Percentiles rank a stretch among this genome's conserved stretches.
phyloP scores from a whole-genome alignment of 2,113 vertebrate species.

The Hemibagrus wyckioides region DNA sequence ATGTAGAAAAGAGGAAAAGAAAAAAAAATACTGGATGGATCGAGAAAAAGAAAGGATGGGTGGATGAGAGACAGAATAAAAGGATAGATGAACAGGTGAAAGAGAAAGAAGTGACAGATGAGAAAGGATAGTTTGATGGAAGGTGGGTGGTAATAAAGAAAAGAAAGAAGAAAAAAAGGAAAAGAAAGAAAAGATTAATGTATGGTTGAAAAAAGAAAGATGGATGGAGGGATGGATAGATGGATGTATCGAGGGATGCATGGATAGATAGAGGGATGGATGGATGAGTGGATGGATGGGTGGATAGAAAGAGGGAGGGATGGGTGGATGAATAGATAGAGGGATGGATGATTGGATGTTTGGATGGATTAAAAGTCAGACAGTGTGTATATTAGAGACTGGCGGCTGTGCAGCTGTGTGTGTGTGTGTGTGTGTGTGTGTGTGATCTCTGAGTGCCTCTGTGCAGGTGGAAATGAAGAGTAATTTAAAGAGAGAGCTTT shows the following conservation, averaged over 20 bases:
- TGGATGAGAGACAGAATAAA: background rate
- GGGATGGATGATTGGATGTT: too few relatives aligned
- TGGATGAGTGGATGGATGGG: background rate
- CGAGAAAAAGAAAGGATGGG: background rate
- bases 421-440: too few relatives aligned
- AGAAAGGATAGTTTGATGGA: background rate
- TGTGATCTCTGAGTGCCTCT: background rate
- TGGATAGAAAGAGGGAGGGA: background rate
- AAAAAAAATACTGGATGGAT: background rate
- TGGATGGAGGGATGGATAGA: rapidly evolving
- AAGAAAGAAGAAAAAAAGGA: background rate
- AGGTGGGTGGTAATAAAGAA: background rate
- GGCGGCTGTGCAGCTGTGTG: too few relatives aligned
- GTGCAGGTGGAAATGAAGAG: background rate
- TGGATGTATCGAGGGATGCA: background rate
- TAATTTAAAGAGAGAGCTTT: background rate
- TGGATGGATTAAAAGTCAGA: background rate
- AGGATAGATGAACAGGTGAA: background rate
- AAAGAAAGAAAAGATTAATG: background rate
- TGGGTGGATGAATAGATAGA: too few relatives aligned
- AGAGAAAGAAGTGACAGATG: background rate
- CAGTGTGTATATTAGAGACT: too few relatives aligned
- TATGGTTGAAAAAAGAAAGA: background rate
- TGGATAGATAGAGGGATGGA: too few relatives aligned
- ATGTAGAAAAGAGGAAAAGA: background rate